Evolutionary conservation across 2,888 invertebrate genomes (phyloP).

Genomic region (Diachrysia chrysitis): DNA sequence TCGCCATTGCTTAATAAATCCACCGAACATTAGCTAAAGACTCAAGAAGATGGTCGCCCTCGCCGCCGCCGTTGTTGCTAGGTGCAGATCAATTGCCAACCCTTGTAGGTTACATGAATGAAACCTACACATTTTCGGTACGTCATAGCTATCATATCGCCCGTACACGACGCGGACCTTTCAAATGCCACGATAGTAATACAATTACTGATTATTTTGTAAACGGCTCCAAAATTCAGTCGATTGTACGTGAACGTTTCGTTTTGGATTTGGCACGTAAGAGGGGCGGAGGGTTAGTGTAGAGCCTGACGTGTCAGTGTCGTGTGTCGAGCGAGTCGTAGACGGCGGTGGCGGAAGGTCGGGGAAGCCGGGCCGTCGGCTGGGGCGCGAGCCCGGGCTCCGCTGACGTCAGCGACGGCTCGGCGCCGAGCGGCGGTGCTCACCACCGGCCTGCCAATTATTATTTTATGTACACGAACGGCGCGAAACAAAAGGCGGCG

Average conservation of each 20-base stretch:
- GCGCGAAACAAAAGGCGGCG: slow-evolving; percentile 86
- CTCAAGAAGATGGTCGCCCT: slow-evolving; percentile 71
- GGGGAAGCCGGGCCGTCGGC: slow-evolving; percentile 84
- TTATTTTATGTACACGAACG: slow-evolving; percentile 86
- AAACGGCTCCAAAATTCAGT: slow-evolving; percentile 58
- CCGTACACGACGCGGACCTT: slow-evolving; percentile 54
- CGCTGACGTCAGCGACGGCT: slow-evolving; percentile 87
- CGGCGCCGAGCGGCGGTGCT: slow-evolving; percentile 83
- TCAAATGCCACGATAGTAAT: slow-evolving; percentile 42
- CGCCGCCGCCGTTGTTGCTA: slow-evolving; percentile 82
- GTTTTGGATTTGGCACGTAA: slow-evolving; percentile 79
- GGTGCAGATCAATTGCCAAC: slow-evolving; percentile 81
- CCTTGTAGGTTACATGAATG: slow-evolving; percentile 84
- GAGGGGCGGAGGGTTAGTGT: slow-evolving; percentile 79
- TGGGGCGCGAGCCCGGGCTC: slow-evolving; percentile 81
- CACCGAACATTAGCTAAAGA: slow-evolving; percentile 77
- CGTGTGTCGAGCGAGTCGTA: slow-evolving; percentile 78
- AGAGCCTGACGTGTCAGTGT: slow-evolving; percentile 80
- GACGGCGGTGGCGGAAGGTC: slow-evolving; percentile 86
- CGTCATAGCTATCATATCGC: slow-evolving; percentile 70
- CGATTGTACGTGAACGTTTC: slow-evolving; percentile 61
- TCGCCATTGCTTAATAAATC: slow-evolving; percentile 76
- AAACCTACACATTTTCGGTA: slow-evolving; percentile 80
- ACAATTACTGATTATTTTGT: slow-evolving; percentile 51
- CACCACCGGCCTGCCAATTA: slow-evolving; percentile 85